Conservation (phyloP, 2,113 vertebrate genomes). For the Serinus canaria region DNA sequence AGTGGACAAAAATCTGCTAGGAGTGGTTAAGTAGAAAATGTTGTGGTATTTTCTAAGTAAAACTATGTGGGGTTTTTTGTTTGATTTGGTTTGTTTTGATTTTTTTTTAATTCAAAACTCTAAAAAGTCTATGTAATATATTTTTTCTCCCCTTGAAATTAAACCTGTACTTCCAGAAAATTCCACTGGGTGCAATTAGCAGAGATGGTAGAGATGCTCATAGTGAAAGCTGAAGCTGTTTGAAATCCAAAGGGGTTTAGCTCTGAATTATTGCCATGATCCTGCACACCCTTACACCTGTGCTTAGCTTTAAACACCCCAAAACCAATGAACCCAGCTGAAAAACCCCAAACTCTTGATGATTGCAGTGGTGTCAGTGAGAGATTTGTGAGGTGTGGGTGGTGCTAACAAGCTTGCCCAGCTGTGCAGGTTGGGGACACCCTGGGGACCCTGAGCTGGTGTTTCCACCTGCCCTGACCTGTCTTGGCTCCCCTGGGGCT, state of each 20-base stretch:
- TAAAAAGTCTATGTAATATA: not conserved
- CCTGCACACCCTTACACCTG: not conserved
- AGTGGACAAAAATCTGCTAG: not conserved
- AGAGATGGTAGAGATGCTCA: not conserved
- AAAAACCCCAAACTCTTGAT: not conserved
- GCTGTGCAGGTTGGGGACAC: accelerated
- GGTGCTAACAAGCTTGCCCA: not conserved
- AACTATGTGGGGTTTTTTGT: not conserved
- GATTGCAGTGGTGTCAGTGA: accelerated
- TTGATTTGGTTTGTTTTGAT: not conserved
- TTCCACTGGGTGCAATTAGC: constrained; percentile 32
- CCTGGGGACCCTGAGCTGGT: not conserved
- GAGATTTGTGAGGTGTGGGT: accelerated
- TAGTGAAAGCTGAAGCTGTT: not conserved
- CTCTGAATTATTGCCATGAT: not conserved
- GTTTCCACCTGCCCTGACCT: not conserved
- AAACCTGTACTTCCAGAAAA: constrained; percentile 8
- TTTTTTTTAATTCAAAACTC: not conserved
- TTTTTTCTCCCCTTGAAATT: not conserved
- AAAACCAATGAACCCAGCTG: not conserved
- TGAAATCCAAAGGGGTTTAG: not conserved
- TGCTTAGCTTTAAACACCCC: not conserved
- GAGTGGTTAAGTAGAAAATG: not conserved
- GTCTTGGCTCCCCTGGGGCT: not conserved
- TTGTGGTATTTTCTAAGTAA: not conserved